Percentiles rank a stretch among this genome's conserved stretches.
Conservation (phyloP, 2,888 invertebrate genomes). For the Tinea pellionella region DNA sequence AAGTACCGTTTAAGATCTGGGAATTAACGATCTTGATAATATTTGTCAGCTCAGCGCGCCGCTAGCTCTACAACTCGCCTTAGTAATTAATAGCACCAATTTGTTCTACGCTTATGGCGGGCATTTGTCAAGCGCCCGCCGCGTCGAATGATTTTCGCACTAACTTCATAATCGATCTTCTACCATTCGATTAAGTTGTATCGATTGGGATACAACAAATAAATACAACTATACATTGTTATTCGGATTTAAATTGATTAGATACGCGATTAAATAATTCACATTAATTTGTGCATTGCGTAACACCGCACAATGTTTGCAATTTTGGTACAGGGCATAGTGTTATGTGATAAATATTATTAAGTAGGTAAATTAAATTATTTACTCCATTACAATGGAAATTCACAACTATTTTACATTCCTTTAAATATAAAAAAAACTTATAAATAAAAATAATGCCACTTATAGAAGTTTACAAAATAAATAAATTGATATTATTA, state of each 20-base stretch:
- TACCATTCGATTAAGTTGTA: conserved; percentile 38
- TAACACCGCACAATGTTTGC: not conserved
- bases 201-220: not conserved
- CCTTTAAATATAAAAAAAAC: too few species aligned
- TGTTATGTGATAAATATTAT: too few species aligned
- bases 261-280: not conserved
- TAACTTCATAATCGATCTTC: conserved; percentile 63
- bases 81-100: conserved; percentile 62
- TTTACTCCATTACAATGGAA: too few species aligned
- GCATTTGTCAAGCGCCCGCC: conserved; percentile 62
- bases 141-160: conserved; percentile 56
- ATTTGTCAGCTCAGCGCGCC: conserved; percentile 62
- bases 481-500: too few species aligned
- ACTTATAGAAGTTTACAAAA: too few species aligned
- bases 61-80: conserved; percentile 36
- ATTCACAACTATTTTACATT: too few species aligned
- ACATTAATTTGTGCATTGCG: not conserved
- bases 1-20: conserved; percentile 19
- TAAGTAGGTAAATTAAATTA: too few species aligned
- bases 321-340: not conserved
- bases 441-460: too few species aligned
- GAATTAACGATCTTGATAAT: conserved; percentile 68
- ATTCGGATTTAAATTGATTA: not conserved
- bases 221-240: not conserved
- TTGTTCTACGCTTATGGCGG: conserved; percentile 65